Percentiles rank a stretch among this genome's conserved stretches.
These are phyloP conservation scores for Rhabdomys dilectus DNA, from an alignment of 2,113 vertebrate species.

Conservation along the genomic window DNA sequence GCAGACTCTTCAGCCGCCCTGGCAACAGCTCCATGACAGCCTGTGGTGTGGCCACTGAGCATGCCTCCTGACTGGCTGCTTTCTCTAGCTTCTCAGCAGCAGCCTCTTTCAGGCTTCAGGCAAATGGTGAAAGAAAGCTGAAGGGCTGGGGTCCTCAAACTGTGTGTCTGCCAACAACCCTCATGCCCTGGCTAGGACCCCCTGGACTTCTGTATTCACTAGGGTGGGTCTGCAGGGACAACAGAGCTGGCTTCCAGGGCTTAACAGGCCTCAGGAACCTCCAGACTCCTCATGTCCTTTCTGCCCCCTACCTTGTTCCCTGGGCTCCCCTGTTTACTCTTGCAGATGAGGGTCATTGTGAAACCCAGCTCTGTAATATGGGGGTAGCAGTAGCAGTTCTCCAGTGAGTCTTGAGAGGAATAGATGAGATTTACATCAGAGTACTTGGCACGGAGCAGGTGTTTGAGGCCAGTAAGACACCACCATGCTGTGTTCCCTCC, in stretches of 20 bases:
- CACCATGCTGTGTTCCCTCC: accelerated
- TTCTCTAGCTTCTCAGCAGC: neutral
- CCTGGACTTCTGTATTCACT: accelerated
- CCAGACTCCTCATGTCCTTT: neutral
- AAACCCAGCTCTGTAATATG: neutral
- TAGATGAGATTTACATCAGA: neutral
- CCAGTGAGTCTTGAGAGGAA: neutral
- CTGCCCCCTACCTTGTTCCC: neutral
- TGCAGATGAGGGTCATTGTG: neutral
- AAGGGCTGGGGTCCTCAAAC: neutral
- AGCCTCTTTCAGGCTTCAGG: neutral
- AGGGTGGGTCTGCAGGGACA: constrained; percentile 16
- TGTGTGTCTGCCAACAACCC: neutral
- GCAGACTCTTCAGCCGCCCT: constrained; percentile 76
- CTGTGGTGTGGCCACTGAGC: constrained; percentile 72
- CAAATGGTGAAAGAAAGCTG: neutral
- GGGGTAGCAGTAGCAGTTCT: neutral
- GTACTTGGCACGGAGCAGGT: neutral
- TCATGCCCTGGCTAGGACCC: neutral
- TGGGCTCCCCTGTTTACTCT: constrained; percentile 2
- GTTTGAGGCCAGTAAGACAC: accelerated
- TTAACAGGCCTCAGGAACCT: constrained; percentile 47
- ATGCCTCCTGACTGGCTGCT: constrained; percentile 76
- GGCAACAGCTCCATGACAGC: constrained; percentile 78
- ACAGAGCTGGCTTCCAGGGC: neutral